Base-by-base conservation (phyloP, 2,888 invertebrate species). In the Macrophya alboannulata region DNA sequence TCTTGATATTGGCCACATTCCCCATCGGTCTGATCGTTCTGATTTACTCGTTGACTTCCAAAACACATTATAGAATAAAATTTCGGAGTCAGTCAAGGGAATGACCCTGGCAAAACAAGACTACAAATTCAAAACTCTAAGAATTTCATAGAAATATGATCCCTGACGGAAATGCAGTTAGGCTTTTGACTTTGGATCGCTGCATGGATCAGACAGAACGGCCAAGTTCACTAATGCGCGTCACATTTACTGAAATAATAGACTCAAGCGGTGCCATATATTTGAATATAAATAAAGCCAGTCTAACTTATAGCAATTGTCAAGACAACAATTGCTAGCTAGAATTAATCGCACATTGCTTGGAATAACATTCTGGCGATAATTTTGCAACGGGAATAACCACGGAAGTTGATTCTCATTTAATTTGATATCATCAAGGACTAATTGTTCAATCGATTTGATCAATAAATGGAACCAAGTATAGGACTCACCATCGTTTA, bases 401-500 rank as follows among this genome's bases (percentile, higher is more conserved):
- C 12, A 62, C 10, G 9, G 25, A 25, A 10, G 25, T 62, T 25
- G 12, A 25, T 62, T 62, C 12, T 10, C 25, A n/a, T 25, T 62
- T 10, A 17, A 62, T 62, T 62, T 25, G 1, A 25, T 25, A 62
- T 21, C 17, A 62, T 62, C 12, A n/a, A 25, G 21, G 62, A 25
- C 10, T 62, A 10, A 25, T 62, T 17, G 25, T 25, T 62, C 4
- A 12, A 21, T 37, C 37, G 37, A 68, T 68, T 37, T 37, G 10
- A 12, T 68, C 37, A 77, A 31, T 48, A 48, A 9, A 37, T 55
- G n/a, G 31, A 51, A 59, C 15, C 5, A 15, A 62, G n/a, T n/a
- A 65, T 37, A 37, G 59, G 62, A 89, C 91, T 85, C 86, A 93
- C 93, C 93, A 87, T 93, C 92, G 87, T 91, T 89, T 59, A 92